A percentile compares a stretch with the other conserved stretches of the same genome.
These are phyloP conservation scores for Salvelinus sp. DNA, from an alignment of 2,113 vertebrate species.

Conservation along the genomic window DNA sequence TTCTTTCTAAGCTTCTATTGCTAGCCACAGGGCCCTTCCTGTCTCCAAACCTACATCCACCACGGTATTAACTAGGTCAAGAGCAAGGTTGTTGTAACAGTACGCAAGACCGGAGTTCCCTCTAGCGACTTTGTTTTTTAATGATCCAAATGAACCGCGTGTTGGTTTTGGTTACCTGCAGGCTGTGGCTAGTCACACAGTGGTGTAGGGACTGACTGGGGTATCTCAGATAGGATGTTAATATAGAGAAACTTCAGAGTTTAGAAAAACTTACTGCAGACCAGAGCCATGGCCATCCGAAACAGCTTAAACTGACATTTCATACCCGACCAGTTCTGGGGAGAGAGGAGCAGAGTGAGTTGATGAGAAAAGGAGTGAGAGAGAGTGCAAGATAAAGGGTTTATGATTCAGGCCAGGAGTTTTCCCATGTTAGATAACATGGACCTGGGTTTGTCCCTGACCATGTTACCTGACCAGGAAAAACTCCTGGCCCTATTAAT, in stretches of 20 bases:
- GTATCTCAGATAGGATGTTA: not conserved
- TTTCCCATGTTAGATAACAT: too few relatives aligned
- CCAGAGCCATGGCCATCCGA: conserved; percentile 93
- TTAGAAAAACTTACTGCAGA: conserved; percentile 90
- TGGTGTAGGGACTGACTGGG: not conserved
- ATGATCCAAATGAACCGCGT: not conserved
- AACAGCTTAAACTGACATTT: conserved; percentile 98
- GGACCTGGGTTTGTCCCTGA: too few relatives aligned
- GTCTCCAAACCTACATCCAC: conserved; percentile 1
- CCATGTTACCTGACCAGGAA: too few relatives aligned
- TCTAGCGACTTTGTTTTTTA: conserved; percentile 1
- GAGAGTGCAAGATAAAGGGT: not conserved
- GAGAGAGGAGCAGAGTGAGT: conserved; percentile 3
- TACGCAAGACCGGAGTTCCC: not conserved
- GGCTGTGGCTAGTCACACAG: too few relatives aligned
- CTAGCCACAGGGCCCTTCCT: not conserved
- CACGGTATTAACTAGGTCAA: conserved; percentile 19
- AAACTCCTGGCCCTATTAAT: too few relatives aligned
- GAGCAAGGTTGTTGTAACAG: conserved; percentile 11
- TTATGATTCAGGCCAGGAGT: not conserved
- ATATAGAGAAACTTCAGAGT: not conserved
- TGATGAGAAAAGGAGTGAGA: not conserved
- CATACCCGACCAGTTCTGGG: conserved; percentile 98
- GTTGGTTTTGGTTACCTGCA: not conserved
- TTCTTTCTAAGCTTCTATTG: not conserved